A percentile compares a stretch with the other conserved stretches of the same genome.
These are phyloP conservation scores for Caenorhabditis sp. DNA, from an alignment of 2,888 invertebrate genomes.

Conservation along the genomic window DNA sequence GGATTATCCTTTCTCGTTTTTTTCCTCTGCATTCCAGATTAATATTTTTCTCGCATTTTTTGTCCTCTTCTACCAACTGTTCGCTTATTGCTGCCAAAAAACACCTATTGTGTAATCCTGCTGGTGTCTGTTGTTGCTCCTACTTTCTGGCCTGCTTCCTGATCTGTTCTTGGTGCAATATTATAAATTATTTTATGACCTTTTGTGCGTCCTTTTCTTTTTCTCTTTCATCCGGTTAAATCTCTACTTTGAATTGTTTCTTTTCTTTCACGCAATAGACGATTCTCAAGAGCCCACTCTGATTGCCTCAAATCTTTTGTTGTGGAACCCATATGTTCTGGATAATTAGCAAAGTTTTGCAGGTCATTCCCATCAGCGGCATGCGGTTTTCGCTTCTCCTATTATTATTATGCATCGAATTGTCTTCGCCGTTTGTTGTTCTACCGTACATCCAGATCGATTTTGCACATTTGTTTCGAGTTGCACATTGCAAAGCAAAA, in stretches of 20 bases:
- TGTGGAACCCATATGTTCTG: neutral
- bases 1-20: neutral
- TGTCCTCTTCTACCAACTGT: neutral
- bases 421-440: constrained; percentile 52
- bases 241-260: neutral
- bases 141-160: neutral
- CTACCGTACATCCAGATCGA: constrained; percentile 69
- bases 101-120: neutral
- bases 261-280: constrained; percentile 1
- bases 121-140: neutral
- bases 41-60: neutral
- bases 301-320: neutral
- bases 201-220: neutral
- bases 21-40: neutral
- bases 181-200: neutral
- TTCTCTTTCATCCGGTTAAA: neutral
- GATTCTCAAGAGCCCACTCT: constrained; percentile 1
- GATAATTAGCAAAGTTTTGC: constrained; percentile 8
- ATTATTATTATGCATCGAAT: constrained; percentile 12
- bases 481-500: constrained; percentile 68
- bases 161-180: neutral
- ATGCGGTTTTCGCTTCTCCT: constrained; percentile 16
- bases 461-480: constrained; percentile 61
- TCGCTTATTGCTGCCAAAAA: neutral
- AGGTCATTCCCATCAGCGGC: constrained; percentile 29